A percentile compares a stretch with the other conserved stretches of the same genome.
Conservation (phyloP, 2,797 vertebrate genomes). For the Heterohyrax brucei region DNA sequence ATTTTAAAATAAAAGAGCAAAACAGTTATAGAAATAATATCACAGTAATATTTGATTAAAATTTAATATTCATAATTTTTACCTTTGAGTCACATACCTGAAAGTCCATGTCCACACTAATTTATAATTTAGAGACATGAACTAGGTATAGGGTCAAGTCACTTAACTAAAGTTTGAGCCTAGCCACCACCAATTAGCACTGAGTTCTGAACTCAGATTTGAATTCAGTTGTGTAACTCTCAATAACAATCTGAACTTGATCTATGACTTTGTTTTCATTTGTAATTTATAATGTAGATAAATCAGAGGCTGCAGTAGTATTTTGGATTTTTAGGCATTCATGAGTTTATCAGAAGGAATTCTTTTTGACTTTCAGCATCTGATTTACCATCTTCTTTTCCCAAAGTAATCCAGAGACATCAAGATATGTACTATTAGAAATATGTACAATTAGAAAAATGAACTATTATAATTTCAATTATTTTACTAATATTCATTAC, state of each 20-base stretch:
- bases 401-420: constrained; percentile 17
- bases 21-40: not conserved
- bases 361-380: not conserved
- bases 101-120: not conserved
- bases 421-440: not conserved
- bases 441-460: not conserved
- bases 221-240: not conserved
- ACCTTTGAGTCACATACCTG: not conserved
- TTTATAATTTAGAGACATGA: constrained; percentile 22
- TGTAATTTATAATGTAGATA: constrained; percentile 11
- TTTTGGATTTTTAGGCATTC: not conserved
- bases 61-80: not conserved
- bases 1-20: constrained; percentile 46
- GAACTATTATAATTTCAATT: constrained; percentile 40
- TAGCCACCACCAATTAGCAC: not conserved
- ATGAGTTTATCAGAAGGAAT: not conserved
- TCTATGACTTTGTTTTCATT: constrained; percentile 10
- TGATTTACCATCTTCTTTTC: constrained; percentile 22
- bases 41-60: not conserved
- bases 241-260: not conserved
- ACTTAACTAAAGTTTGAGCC: not conserved
- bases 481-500: constrained; percentile 23
- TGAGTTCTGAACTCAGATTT: constrained; percentile 18
- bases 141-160: not conserved
- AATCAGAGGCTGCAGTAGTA: not conserved